These are phyloP conservation scores for Melanargia galathea DNA, from an alignment of 2,888 invertebrate species.

Conservation along the genomic window DNA sequence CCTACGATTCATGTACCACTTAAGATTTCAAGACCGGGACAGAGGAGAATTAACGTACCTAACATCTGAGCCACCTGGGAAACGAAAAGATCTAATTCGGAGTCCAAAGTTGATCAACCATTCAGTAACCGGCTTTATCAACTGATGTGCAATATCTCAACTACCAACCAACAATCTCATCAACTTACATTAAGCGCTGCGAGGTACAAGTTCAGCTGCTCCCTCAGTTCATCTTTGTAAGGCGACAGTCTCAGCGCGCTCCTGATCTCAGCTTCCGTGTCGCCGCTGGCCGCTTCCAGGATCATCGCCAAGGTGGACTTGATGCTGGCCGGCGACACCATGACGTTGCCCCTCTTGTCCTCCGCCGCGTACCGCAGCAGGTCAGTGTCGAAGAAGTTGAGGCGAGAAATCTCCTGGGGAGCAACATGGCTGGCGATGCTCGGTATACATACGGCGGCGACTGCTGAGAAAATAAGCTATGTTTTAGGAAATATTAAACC, in stretches of 20 bases:
- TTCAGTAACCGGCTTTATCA: not conserved
- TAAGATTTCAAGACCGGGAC: too few species aligned
- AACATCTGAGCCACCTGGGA: too few species aligned
- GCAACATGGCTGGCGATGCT: constrained; percentile 48
- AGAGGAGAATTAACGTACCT: too few species aligned
- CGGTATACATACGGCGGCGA: constrained; percentile 50
- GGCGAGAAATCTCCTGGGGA: constrained; percentile 52
- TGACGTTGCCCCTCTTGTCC: constrained; percentile 77
- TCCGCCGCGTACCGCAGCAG: constrained; percentile 72
- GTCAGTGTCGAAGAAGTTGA: constrained; percentile 82
- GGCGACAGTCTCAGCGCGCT: constrained; percentile 80
- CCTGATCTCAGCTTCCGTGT: constrained; percentile 82
- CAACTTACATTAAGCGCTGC: constrained; percentile 59
- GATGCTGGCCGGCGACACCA: constrained; percentile 86
- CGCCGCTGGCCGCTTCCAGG: constrained; percentile 83
- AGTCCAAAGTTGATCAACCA: not conserved
- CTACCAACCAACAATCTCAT: too few species aligned
- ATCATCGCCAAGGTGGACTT: constrained; percentile 84
- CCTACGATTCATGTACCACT: too few species aligned
- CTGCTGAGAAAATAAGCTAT: constrained; percentile 48
- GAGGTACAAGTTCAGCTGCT: constrained; percentile 59
- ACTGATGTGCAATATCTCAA: too few species aligned
- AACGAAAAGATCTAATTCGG: too few species aligned
- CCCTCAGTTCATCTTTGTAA: constrained; percentile 58
- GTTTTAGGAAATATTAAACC: too few species aligned